Evolutionary conservation across 2,113 vertebrate species (phyloP).

Genomic region (Sialia sialis): DNA sequence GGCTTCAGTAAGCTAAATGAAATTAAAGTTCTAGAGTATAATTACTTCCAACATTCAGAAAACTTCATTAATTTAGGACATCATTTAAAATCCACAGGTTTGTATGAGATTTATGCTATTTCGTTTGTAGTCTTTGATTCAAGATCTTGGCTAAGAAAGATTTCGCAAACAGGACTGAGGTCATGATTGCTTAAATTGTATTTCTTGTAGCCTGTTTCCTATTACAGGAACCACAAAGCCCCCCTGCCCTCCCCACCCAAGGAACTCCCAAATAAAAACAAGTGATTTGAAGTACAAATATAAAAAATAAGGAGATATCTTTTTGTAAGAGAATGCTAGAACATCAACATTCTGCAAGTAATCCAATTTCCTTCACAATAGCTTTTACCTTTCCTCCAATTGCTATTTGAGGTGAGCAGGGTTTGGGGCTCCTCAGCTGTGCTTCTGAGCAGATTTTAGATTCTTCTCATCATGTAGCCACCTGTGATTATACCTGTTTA

Average conservation of each 20-base stretch:
- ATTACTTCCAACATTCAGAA: neutral
- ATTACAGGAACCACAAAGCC: neutral
- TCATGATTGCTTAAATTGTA: neutral
- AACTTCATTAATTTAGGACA: neutral
- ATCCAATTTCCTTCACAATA: neutral
- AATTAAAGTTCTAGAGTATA: neutral
- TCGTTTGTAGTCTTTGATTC: neutral
- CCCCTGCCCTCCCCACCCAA: neutral
- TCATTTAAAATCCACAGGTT: neutral
- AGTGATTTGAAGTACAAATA: neutral
- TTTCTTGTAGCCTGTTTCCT: neutral
- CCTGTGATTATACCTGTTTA: neutral
- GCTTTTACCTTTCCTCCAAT: neutral
- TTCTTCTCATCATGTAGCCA: neutral
- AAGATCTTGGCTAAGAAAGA: neutral
- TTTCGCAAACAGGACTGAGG: neutral
- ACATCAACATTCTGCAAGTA: neutral
- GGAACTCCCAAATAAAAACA: neutral
- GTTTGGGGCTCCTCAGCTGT: neutral
- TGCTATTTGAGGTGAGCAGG: neutral
- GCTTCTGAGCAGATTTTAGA: neutral
- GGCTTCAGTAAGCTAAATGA: neutral
- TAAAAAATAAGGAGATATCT: neutral
- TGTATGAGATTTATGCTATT: neutral
- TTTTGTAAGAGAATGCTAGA: neutral